Evolutionary conservation across 2,797 vertebrate genomes (phyloP), one percentile per base, ranked within the genome.

Genomic region (Tiaroga cobitis): DNA sequence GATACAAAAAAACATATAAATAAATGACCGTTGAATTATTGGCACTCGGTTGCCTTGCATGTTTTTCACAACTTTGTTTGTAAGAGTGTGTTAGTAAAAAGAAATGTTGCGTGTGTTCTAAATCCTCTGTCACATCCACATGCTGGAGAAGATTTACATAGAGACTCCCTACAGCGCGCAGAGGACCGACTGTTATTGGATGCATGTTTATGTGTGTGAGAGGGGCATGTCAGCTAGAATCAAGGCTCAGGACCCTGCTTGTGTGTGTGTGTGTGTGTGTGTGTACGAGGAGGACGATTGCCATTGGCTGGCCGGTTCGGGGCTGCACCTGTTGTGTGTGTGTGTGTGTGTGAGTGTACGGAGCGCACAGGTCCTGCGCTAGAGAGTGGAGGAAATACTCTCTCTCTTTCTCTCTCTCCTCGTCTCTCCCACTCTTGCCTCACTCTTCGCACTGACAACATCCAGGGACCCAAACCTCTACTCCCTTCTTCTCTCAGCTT

Each of bases 301-400:
- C 43, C 32, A 80, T 72, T 81, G 84, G 86, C 76, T 82, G 68
- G 41, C 41, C 46, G 32, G 86, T 73, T 88, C 86, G 29, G 51
- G 85, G 74, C 88, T 89, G 86, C 89, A 91, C 90, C 91, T 92
- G 91, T 90, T 92, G 85, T 90, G 87, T 43, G 76, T 78, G 74
- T 68, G 67, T 91, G 86, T 90, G 85, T 84, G 86, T 69, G 68
- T 69, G 74, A 80, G 85, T 81, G 80, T 72, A 77, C 26, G 32
- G 85, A 74, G 51, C 61, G 32, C 82, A 72, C 49, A 86, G 80
- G 79, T 86, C 90, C 90, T 90, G 88, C 87, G 88, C 88, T 88
- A 91, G 90, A 84, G 88, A 89, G 91, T 85, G 87, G 90, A 79
- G 85, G 70, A 86, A 92, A 89, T 86, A 84, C 81, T 73, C 74